phyloP scores from a whole-genome alignment of 2,113 vertebrate genomes.

The Dendropsophus ebraccatus region DNA sequence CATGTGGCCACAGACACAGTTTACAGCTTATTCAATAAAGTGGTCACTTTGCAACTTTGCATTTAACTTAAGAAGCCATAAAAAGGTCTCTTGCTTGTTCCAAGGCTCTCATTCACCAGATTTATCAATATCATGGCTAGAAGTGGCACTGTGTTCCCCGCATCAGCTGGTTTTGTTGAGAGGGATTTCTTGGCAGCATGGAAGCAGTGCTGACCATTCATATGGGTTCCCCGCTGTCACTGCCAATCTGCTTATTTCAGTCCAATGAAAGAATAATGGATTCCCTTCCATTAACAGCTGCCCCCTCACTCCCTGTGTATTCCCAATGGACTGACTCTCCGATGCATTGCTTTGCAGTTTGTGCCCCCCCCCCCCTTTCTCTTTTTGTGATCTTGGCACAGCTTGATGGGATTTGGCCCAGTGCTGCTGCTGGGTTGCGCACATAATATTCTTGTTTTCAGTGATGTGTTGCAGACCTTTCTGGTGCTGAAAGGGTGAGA shows the following conservation, averaged over 20 bases:
- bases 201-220: conserved; percentile 10
- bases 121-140: background rate
- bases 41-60: background rate
- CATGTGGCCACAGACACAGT: background rate
- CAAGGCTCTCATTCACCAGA: background rate
- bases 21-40: background rate
- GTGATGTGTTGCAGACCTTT: background rate
- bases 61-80: background rate
- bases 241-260: conserved; percentile 27
- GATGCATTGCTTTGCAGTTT: conserved; percentile 18
- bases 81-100: background rate
- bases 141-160: background rate
- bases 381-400: conserved; percentile 5
- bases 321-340: background rate
- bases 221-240: conserved; percentile 6
- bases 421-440: background rate
- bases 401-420: background rate
- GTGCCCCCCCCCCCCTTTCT: background rate
- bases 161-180: conserved; percentile 6
- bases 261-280: conserved; percentile 2
- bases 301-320: conserved; percentile 16
- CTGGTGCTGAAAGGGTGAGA: background rate
- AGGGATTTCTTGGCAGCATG: conserved; percentile 5
- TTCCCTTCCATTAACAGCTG: conserved; percentile 27
- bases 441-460: background rate